Evolutionary conservation across 2,797 vertebrate genomes (phyloP).

Genomic region (Tragopan temminckii): DNA sequence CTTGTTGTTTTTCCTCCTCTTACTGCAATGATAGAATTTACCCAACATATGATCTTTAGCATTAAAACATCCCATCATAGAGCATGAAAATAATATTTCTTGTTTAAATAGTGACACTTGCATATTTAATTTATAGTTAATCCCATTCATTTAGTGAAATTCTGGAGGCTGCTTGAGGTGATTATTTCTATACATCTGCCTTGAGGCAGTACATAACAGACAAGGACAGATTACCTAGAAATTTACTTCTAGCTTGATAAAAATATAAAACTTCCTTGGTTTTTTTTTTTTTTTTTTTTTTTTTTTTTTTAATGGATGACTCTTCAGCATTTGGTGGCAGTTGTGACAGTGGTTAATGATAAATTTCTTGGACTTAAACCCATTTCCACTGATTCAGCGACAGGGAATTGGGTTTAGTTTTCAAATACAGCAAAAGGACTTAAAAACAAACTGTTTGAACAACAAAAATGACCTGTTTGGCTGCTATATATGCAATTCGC

Average conservation of each 20-base stretch:
- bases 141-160: neutral
- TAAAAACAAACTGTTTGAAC: neutral
- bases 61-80: neutral
- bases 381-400: neutral
- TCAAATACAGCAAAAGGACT: neutral
- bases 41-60: neutral
- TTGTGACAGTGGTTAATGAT: neutral
- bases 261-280: neutral
- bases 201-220: neutral
- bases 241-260: conserved; percentile 5
- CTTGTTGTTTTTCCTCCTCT: neutral
- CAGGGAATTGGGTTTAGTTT: neutral
- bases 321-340: neutral
- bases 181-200: neutral
- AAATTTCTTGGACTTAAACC: neutral
- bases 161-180: neutral
- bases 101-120: neutral
- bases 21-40: neutral
- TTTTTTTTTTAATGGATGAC: neutral
- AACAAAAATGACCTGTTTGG: neutral
- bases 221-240: conserved; percentile 6
- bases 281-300: no score
- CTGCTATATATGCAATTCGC: neutral
- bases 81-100: neutral
- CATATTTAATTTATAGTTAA: conserved; percentile 12